Conservation (phyloP, 2,113 vertebrate genomes). For the Nesogale talazaci region DNA sequence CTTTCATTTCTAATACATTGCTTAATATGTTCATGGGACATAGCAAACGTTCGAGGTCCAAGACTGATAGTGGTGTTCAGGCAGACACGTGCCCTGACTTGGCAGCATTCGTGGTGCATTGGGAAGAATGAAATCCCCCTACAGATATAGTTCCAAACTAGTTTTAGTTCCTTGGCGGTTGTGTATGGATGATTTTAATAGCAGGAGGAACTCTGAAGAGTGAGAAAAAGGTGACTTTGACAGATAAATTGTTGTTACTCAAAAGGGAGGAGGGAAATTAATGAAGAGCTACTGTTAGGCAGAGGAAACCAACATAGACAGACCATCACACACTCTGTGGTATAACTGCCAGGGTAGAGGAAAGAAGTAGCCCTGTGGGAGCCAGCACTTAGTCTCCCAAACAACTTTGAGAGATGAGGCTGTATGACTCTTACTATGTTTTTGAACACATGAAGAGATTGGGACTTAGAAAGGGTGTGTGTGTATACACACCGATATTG, state of each 20-base stretch:
- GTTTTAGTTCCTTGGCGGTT: neutral
- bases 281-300: neutral
- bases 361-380: neutral
- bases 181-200: neutral
- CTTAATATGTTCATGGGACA: neutral
- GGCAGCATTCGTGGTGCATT: neutral
- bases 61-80: neutral
- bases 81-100: neutral
- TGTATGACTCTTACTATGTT: neutral
- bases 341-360: neutral
- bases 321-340: neutral
- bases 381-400: neutral
- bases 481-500: neutral
- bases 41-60: neutral
- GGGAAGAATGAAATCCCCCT: slow-evolving; percentile 1
- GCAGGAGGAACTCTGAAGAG: neutral
- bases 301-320: neutral
- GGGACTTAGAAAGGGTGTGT: neutral
- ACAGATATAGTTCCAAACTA: slow-evolving; percentile 16
- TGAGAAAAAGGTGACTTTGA: neutral
- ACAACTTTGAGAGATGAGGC: neutral
- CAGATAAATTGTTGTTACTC: slow-evolving; percentile 20
- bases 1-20: neutral
- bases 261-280: slow-evolving; percentile 1
- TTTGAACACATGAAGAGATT: neutral